Conservation (phyloP, 1,140 invertebrate species). For the Leptopilina boulardi region DNA sequence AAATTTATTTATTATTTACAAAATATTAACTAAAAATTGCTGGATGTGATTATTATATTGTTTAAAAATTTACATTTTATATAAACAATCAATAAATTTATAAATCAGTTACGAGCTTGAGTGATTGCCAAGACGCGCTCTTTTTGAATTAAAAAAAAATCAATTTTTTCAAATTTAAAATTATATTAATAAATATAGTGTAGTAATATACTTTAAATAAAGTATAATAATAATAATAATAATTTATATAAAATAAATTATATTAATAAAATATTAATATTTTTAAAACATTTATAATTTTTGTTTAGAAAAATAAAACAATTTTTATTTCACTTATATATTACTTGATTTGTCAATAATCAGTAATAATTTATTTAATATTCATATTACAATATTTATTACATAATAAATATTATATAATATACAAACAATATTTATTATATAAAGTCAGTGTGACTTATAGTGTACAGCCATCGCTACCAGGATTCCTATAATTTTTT, state of each 20-base stretch:
- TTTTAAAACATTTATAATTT: background rate
- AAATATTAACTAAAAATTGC: background rate
- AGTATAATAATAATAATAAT: too few species aligned
- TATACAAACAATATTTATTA: constrained; percentile 33
- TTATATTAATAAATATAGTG: background rate
- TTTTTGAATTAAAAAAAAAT: constrained; percentile 1
- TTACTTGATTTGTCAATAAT: constrained; percentile 35
- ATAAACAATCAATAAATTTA: too few species aligned
- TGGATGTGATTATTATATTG: too few species aligned
- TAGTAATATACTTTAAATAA: too few species aligned
- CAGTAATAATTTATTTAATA: constrained; percentile 41
- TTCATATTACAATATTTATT: constrained; percentile 42
- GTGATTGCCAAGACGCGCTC: background rate
- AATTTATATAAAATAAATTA: background rate
- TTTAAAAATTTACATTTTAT: too few species aligned
- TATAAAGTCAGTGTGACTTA: constrained; percentile 38
- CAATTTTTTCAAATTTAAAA: background rate
- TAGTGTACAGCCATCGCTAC: constrained; percentile 26
- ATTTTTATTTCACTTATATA: constrained; percentile 16
- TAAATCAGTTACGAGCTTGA: too few species aligned
- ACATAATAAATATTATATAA: constrained; percentile 32
- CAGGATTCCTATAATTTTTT: constrained; percentile 9
- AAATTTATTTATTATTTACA: background rate
- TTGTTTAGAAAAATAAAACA: background rate
- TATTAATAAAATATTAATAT: background rate